phyloP scores from a whole-genome alignment of 2,113 vertebrate species.

The Probosciger aterrimus region DNA sequence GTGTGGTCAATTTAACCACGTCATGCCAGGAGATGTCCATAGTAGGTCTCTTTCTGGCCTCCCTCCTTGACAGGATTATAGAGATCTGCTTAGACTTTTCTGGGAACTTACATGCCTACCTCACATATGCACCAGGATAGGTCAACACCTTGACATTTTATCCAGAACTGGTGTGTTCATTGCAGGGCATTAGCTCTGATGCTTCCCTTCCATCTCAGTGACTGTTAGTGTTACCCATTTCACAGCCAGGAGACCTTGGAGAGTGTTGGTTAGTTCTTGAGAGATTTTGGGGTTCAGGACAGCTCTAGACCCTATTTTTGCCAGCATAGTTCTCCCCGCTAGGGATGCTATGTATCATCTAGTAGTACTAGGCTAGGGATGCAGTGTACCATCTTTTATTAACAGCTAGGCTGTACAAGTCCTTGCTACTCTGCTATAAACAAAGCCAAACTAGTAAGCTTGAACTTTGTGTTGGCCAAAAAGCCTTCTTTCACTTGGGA shows the following conservation, averaged over 20 bases:
- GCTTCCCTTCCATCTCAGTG: not conserved
- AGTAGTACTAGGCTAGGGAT: not conserved
- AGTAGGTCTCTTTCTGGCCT: not conserved
- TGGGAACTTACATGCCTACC: not conserved
- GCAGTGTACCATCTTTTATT: not conserved
- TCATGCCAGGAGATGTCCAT: not conserved
- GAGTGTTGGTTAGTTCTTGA: not conserved
- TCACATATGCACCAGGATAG: rapidly evolving
- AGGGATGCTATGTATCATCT: not conserved
- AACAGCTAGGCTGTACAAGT: not conserved
- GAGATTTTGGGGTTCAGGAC: not conserved
- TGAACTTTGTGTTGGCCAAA: not conserved
- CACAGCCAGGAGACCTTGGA: not conserved
- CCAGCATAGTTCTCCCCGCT: not conserved
- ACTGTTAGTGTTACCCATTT: not conserved
- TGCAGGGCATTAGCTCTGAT: not conserved
- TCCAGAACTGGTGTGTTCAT: not conserved
- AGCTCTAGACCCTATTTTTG: not conserved
- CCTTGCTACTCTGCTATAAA: not conserved
- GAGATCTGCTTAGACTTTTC: not conserved
- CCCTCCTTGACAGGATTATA: not conserved
- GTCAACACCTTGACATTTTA: not conserved
- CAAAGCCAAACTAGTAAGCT: not conserved
- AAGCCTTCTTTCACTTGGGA: not conserved
- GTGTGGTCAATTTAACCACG: not conserved